A percentile compares a stretch with the other conserved stretches of the same genome.
These are phyloP conservation scores for Otis tarda DNA, from an alignment of 2,113 vertebrate genomes.

Conservation along the genomic window DNA sequence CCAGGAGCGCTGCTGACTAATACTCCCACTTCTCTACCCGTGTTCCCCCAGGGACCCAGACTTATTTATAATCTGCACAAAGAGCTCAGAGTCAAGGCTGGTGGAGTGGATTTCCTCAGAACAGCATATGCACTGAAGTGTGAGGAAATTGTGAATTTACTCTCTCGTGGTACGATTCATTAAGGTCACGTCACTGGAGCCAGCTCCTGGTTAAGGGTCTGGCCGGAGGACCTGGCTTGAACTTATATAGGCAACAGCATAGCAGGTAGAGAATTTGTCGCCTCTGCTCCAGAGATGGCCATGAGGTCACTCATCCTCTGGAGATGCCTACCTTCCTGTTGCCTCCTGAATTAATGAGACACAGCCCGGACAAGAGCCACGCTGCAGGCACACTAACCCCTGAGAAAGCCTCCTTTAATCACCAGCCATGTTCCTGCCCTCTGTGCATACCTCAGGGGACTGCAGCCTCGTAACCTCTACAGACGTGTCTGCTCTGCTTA, in stretches of 20 bases:
- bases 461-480: not conserved
- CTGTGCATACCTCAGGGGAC: not conserved
- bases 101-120: not conserved
- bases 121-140: not conserved
- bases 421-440: not conserved
- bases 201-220: not conserved
- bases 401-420: not conserved
- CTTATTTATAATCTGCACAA: not conserved
- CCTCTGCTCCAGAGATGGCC: not conserved
- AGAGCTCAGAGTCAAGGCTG: not conserved
- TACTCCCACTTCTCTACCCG: not conserved
- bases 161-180: not conserved
- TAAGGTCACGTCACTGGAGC: not conserved
- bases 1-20: constrained; percentile 32
- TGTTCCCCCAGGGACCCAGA: not conserved
- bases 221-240: not conserved
- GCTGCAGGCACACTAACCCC: not conserved
- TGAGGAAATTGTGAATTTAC: not conserved
- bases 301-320: not conserved
- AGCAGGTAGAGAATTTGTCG: not conserved
- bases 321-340: accelerated
- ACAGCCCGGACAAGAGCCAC: not conserved
- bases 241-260: not conserved
- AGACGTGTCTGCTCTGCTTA: not conserved
- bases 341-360: not conserved